Conservation (phyloP, 1,140 invertebrate genomes). For the Yoshiicerus persimilis region DNA sequence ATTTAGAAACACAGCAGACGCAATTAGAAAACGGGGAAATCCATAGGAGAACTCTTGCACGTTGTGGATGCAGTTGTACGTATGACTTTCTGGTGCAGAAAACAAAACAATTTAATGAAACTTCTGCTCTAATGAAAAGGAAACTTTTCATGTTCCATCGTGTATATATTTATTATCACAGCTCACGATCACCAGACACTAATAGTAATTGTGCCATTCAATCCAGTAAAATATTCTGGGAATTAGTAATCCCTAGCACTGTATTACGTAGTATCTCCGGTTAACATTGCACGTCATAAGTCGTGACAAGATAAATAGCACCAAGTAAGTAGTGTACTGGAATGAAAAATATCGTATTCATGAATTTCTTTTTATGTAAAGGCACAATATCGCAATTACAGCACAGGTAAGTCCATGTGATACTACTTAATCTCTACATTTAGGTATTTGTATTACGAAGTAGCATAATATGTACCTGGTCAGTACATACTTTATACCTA, state of each 20-base stretch:
- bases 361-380: background rate
- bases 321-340: too few species aligned
- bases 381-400: too few species aligned
- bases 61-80: background rate
- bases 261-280: background rate
- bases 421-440: too few species aligned
- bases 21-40: conserved; percentile 1
- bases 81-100: background rate
- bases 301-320: background rate
- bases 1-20: background rate
- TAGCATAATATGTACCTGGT: too few species aligned
- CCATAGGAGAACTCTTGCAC: background rate
- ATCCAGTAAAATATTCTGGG: background rate
- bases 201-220: background rate
- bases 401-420: too few species aligned
- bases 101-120: background rate
- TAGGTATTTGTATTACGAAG: too few species aligned
- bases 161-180: background rate
- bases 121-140: background rate
- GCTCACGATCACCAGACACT: background rate
- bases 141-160: background rate
- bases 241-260: background rate
- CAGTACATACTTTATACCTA: too few species aligned
- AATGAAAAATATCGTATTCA: background rate
- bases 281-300: too few species aligned